Evolutionary conservation across 2,888 invertebrate genomes (phyloP), one percentile per base, ranked within the genome.

Genomic region (Listrodromus nycthemerus): DNA sequence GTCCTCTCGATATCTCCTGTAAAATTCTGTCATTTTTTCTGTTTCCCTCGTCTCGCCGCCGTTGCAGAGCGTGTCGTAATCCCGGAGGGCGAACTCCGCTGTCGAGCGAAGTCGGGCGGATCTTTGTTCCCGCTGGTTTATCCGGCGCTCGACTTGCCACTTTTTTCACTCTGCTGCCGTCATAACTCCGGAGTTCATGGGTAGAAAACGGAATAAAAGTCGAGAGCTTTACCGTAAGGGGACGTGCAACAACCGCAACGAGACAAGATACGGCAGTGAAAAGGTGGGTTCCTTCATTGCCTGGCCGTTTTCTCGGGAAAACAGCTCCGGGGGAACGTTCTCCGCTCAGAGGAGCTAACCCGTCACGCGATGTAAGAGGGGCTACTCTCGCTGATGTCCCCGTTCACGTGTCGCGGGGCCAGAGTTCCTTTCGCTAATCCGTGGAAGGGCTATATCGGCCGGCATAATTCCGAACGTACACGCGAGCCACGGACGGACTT

Each of bases 381-480:
- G 27, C 16, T 16, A 24, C 61, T 30, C 55, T 50, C n/a, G n/a
- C 70, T 27, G 65, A 58, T 74, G 65, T 69, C 50, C 69, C 27
- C 81, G 70, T 78, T 78, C 70, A 70, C 58, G 52, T 69, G 77
- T 80, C 67, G 52, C 73, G 71, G 27, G 65, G 66, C 58, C 61
- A 70, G 69, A 67, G 65, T 75, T 73, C 50, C 41, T 45, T 16
- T 41, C 45, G 55, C 45, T 21, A 66, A 66, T 55, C 70, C 83
- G 50, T 65, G 73, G 69, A 70, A 74, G 69, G 80, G 74, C 65
- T 77, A 82, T 84, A 80, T 74, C 63, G 74, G 71, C 80, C 48
- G 80, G 69, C 74, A 80, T 84, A 78, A 84, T 84, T 84, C 83
- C 55, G 65, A 6, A 71, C 50, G 58, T 77, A 70, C 81, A 84